A percentile compares a stretch with the other conserved stretches of the same genome.
These are phyloP conservation scores for Pachymerium ferrugineum DNA, from an alignment of 2,888 invertebrate species.

Conservation along the genomic window DNA sequence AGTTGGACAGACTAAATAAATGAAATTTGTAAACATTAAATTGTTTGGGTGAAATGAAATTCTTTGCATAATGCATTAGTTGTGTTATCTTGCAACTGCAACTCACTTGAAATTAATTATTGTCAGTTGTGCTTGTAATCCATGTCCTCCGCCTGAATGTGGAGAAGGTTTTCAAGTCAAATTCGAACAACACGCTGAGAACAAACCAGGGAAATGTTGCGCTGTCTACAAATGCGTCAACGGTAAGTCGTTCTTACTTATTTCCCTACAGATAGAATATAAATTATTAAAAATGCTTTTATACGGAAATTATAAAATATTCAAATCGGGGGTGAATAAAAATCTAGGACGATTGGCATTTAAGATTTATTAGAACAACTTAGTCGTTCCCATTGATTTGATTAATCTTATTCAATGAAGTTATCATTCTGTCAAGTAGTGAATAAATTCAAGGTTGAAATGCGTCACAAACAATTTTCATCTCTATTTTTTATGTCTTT, in stretches of 20 bases:
- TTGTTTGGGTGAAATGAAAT: background rate
- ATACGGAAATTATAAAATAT: too few relatives aligned
- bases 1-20: too few relatives aligned
- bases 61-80: background rate
- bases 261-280: too few relatives aligned
- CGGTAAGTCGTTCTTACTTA: too few relatives aligned
- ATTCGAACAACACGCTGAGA: background rate
- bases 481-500: background rate
- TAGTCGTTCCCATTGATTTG: too few relatives aligned
- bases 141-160: background rate
- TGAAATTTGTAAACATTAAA: background rate
- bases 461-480: too few relatives aligned
- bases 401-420: background rate
- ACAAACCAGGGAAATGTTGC: background rate
- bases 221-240: background rate
- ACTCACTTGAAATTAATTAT: slow-evolving; percentile 2
- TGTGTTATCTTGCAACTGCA: background rate
- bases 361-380: background rate
- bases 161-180: background rate
- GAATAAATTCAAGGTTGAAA: background rate
- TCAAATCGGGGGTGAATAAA: too few relatives aligned
- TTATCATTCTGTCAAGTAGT: background rate
- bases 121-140: background rate
- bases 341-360: slow-evolving; percentile 5
- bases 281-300: too few relatives aligned